These are phyloP conservation scores for Tenualosa thibaudeaui DNA, from an alignment of 2,797 vertebrate genomes.

Conservation along the genomic window DNA sequence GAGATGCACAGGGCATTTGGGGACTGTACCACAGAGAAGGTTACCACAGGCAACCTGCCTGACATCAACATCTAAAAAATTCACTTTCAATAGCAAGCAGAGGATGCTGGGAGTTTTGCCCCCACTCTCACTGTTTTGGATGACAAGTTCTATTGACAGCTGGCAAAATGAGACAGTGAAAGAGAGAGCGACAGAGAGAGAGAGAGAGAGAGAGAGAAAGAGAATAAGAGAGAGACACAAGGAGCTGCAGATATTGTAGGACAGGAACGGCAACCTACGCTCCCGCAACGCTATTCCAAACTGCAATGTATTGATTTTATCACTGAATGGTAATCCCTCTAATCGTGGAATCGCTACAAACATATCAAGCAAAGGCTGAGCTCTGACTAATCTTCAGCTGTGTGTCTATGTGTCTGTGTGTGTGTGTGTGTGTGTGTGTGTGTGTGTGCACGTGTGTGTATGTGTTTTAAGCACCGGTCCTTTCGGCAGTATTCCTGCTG, in stretches of 20 bases:
- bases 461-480: constrained; percentile 54
- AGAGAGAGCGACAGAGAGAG: too few species aligned
- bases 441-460: not conserved
- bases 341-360: constrained; percentile 71
- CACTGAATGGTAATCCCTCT: constrained; percentile 74
- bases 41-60: not conserved
- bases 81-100: not conserved
- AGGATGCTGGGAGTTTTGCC: not conserved
- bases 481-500: constrained; percentile 31
- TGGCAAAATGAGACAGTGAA: not conserved
- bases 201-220: not conserved
- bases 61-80: not conserved
- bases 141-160: not conserved
- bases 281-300: not conserved
- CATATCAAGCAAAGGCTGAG: constrained; percentile 66
- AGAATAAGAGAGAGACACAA: not conserved
- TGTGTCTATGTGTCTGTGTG: not conserved
- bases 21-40: not conserved
- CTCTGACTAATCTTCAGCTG: constrained; percentile 55
- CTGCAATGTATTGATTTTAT: constrained; percentile 73
- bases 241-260: not conserved
- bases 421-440: not conserved
- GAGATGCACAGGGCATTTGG: not conserved
- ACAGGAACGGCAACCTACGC: not conserved
- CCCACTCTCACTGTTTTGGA: not conserved